A percentile compares a stretch with the other conserved stretches of the same genome.
phyloP scores from a whole-genome alignment of 1,140 invertebrate genomes.

The Trichonephila inaurata region DNA sequence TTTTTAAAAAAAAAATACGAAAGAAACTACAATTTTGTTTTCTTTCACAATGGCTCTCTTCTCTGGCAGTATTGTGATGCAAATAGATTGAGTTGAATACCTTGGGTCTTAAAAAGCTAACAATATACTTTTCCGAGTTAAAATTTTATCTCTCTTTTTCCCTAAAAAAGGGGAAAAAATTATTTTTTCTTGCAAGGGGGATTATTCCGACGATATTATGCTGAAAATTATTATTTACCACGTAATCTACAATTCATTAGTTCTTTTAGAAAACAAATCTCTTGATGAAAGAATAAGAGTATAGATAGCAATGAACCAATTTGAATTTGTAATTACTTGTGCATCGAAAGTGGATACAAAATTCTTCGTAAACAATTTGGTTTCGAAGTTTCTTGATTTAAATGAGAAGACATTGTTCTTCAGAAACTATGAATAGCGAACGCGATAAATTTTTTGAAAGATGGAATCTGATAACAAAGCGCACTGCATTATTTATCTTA shows the following conservation, averaged over 20 bases:
- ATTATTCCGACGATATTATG: background rate
- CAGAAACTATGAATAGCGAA: too few relatives aligned
- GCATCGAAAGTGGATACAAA: too few relatives aligned
- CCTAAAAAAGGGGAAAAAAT: too few relatives aligned
- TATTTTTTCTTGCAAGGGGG: background rate
- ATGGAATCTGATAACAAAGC: too few relatives aligned
- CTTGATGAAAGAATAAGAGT: background rate
- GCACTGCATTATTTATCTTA: too few relatives aligned
- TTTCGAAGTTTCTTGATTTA: too few relatives aligned
- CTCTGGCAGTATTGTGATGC: background rate
- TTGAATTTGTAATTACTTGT: background rate
- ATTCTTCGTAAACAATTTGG: too few relatives aligned
- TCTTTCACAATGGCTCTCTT: background rate
- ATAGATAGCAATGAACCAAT: background rate
- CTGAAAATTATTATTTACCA: background rate
- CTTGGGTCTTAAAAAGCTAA: slow-evolving; percentile 11
- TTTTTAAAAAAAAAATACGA: background rate
- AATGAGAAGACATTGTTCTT: too few relatives aligned
- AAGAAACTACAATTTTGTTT: slow-evolving; percentile 13
- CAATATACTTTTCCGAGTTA: slow-evolving; percentile 13
- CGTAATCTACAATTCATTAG: background rate
- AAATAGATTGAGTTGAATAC: slow-evolving; percentile 41
- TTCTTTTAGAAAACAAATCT: background rate
- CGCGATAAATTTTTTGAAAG: too few relatives aligned
- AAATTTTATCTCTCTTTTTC: background rate